Percentiles rank a stretch among this genome's conserved stretches.
phyloP scores from a whole-genome alignment of 2,888 invertebrate species.

The Nematopogon swammerdamellus region DNA sequence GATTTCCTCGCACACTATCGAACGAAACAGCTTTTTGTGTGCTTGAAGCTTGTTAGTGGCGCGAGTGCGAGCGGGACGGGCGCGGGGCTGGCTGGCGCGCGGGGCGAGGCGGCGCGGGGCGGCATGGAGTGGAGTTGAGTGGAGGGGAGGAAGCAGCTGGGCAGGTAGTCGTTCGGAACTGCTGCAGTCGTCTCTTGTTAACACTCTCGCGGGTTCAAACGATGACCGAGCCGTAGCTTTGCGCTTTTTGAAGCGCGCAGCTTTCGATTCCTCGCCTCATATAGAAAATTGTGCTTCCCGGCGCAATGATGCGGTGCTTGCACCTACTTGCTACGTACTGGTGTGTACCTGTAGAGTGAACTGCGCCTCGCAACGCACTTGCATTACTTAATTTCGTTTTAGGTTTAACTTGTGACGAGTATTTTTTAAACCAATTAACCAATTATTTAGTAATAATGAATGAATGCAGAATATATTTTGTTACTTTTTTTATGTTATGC shows the following conservation, averaged over 20 bases:
- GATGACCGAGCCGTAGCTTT: constrained; percentile 29
- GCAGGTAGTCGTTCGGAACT: constrained; percentile 47
- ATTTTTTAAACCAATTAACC: too few species aligned
- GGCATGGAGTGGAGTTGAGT: not conserved
- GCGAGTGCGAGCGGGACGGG: constrained; percentile 34
- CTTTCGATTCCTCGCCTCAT: not conserved
- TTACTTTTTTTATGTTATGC: too few species aligned
- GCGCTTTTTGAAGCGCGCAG: not conserved
- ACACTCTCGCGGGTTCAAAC: constrained; percentile 25
- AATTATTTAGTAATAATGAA: too few species aligned
- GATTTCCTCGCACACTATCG: constrained; percentile 27
- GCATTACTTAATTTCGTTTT: too few species aligned
- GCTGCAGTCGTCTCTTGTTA: constrained; percentile 48
- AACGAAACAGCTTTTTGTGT: constrained; percentile 52
- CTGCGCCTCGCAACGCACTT: too few species aligned
- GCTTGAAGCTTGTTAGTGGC: constrained; percentile 33
- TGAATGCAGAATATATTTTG: too few species aligned
- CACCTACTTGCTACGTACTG: too few species aligned
- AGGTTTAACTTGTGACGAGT: too few species aligned
- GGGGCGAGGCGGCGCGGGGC: constrained; percentile 29
- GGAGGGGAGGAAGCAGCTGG: constrained; percentile 43
- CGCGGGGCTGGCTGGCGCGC: constrained; percentile 39
- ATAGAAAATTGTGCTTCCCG: not conserved
- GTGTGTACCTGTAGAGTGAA: too few species aligned
- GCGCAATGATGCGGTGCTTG: too few species aligned